phyloP scores from a whole-genome alignment of 2,797 vertebrate genomes.

The Aldrovandia affinis region DNA sequence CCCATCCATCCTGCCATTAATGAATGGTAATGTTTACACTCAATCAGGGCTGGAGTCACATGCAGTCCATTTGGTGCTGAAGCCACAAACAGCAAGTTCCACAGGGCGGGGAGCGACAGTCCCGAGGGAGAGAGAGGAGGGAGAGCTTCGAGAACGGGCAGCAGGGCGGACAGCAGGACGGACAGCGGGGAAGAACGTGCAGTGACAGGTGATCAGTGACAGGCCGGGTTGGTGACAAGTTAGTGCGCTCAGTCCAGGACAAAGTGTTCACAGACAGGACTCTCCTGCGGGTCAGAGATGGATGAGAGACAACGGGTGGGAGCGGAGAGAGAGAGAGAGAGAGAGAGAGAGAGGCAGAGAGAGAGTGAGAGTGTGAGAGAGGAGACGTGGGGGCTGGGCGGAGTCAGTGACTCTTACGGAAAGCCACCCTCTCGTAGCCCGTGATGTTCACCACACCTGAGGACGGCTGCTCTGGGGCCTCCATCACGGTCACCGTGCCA shows the following conservation, averaged over 20 bases:
- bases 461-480: constrained; percentile 49
- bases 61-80: constrained; percentile 12
- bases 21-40: constrained; percentile 12
- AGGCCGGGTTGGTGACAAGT: neutral
- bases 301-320: neutral
- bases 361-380: neutral
- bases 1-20: constrained; percentile 2
- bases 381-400: constrained; percentile 23
- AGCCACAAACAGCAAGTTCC: neutral
- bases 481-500: neutral
- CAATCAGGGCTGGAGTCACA: neutral
- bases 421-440: constrained; percentile 59
- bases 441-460: constrained; percentile 61
- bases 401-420: constrained; percentile 46
- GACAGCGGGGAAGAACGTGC: constrained; percentile 9
- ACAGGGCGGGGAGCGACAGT: neutral
- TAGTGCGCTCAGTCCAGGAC: neutral
- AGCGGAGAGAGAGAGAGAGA: neutral
- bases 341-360: neutral
- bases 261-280: neutral
- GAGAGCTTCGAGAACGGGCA: constrained; percentile 17
- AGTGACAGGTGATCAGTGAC: neutral
- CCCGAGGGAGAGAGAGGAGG: neutral
- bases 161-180: neutral
- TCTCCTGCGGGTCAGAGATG: neutral